Evolutionary conservation across 2,113 vertebrate genomes (phyloP), one percentile per base, ranked within the genome.

Genomic region (Sinosuthora webbiana): DNA sequence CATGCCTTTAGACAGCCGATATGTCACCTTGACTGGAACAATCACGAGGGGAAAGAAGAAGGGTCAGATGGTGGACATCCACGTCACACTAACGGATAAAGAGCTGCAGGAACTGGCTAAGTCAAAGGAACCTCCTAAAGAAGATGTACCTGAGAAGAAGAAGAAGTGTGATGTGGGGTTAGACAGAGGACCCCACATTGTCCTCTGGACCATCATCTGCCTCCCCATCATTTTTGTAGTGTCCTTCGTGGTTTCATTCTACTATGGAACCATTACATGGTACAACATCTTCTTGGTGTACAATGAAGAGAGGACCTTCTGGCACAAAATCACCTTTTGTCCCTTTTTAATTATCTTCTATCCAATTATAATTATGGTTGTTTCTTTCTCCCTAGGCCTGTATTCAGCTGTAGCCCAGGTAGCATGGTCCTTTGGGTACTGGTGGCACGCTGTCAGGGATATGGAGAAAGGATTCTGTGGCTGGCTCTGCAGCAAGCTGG

Each of bases 401-500:
- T 99, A 99, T 82, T 99, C 99, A 0, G 98, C 99, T 6, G 97
- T 99, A 94, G 99, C 98, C 83, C 99, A 99, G 97, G 98, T 99
- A 91, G 99, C 99, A 4, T 99, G 99, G 99, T 99, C 98, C 47
- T 99, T 99, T 96, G 98, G 97, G 13, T 98, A 98, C 73, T 99
- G 99, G 99, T 99, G 99, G 99, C 98, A 90, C 44, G 98, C 98
- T 3, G 99, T 99, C 75, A 98, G 98, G 65, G 99, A 99, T 95
- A 98, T 99, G 98, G 99, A 99, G 98, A 99, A 99, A 93, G 99
- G 99, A 35, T 99, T 99, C 97, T 99, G 99, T 59, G 99, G 99
- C 73, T 99, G 99, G 99, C 98, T 99, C 44, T 99, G 99, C 86
- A 99, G 99, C 94, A 99, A 99, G 94, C 97, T 99, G 79, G 99